Evolutionary conservation across 2,888 invertebrate genomes (phyloP).

Genomic region (Aquatica leii): DNA sequence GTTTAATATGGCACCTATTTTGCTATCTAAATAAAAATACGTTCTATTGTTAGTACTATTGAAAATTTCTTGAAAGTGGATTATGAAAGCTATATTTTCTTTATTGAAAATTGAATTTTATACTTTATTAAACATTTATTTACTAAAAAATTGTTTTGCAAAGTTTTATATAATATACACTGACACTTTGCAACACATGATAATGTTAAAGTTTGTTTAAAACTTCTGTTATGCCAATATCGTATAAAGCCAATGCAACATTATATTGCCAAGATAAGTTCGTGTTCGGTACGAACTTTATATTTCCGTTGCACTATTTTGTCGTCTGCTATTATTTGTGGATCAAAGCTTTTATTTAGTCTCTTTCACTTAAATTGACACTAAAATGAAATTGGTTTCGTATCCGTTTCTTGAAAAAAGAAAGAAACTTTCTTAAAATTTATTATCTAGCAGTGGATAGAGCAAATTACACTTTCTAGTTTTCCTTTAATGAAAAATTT

Average conservation of each 20-base stretch:
- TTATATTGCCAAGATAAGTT: slow-evolving; percentile 12
- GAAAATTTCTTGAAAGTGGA: too few species aligned
- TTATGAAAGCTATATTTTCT: too few species aligned
- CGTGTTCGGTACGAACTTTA: slow-evolving; percentile 20
- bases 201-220: slow-evolving; percentile 4
- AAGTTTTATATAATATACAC: too few species aligned
- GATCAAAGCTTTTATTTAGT: slow-evolving; percentile 29
- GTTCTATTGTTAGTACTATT: too few species aligned
- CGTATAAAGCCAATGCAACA: slow-evolving; percentile 9
- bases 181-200: neutral
- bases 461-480: neutral
- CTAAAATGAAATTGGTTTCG: slow-evolving; percentile 34
- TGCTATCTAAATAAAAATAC: too few species aligned
- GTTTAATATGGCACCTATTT: too few species aligned
- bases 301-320: slow-evolving; percentile 22
- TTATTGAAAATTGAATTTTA: too few species aligned
- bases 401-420: slow-evolving; percentile 20
- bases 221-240: slow-evolving; percentile 9
- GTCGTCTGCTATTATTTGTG: slow-evolving; percentile 29
- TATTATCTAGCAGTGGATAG: slow-evolving; percentile 15
- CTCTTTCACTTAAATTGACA: slow-evolving; percentile 32
- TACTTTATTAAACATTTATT: too few species aligned
- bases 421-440: slow-evolving; percentile 15
- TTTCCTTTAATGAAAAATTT: slow-evolving; percentile 11
- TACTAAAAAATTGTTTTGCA: too few species aligned